Conservation (phyloP, 30 jellyfish, hydroid and myxozoan genomes). For the Hydractinia symbiolongicarpus region DNA sequence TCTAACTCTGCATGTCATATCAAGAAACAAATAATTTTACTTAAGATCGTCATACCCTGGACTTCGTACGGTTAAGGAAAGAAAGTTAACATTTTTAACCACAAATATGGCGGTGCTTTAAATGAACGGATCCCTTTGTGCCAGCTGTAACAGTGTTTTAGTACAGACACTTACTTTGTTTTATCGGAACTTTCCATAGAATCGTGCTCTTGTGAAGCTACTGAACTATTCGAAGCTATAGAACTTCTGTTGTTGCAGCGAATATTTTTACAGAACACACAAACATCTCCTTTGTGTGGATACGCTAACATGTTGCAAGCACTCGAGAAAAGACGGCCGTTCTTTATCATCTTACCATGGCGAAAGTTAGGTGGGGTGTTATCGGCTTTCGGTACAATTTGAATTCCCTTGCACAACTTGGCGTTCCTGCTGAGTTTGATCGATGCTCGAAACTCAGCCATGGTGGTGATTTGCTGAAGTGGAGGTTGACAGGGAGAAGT, state of each 20-base stretch:
- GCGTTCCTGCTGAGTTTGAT: conserved; percentile 24
- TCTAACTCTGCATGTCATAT: too few relatives aligned
- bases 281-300: conserved; percentile 27
- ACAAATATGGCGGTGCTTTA: too few relatives aligned
- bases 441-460: conserved; percentile 31
- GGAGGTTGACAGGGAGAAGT: conserved; percentile 30
- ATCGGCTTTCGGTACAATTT: background rate
- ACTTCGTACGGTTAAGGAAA: too few relatives aligned
- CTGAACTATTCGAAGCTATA: background rate
- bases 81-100: too few relatives aligned
- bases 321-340: conserved; percentile 13
- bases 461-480: conserved; percentile 1
- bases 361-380: conserved; percentile 5
- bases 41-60: too few relatives aligned
- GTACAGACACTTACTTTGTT: background rate
- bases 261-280: conserved; percentile 18
- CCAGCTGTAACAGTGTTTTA: too few relatives aligned
- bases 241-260: background rate
- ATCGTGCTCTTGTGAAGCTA: background rate
- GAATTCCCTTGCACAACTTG: conserved; percentile 19
- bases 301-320: conserved; percentile 24
- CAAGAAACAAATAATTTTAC: too few relatives aligned
- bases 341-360: conserved; percentile 4
- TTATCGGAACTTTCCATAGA: background rate
- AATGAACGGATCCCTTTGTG: too few relatives aligned